Conservation (phyloP, 1,140 invertebrate genomes). For the Ceratina calcarata region DNA sequence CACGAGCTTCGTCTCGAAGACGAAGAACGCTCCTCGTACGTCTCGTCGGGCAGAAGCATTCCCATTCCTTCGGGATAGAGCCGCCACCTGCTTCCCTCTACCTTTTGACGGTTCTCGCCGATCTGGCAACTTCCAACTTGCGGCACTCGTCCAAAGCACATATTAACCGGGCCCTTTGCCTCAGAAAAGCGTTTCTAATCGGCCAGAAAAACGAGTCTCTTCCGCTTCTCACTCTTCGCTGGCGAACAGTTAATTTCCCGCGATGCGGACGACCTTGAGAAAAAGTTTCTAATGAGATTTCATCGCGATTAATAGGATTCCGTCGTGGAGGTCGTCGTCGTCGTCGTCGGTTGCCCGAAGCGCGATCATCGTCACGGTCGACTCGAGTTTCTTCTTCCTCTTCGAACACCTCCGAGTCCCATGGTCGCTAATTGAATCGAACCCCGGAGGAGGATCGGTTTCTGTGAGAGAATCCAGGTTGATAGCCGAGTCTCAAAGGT, state of each 20-base stretch:
- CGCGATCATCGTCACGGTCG: not conserved
- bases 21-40: constrained; percentile 82
- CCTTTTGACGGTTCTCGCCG: constrained; percentile 59
- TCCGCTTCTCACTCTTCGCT: not conserved
- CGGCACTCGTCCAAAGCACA: constrained; percentile 72
- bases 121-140: constrained; percentile 54
- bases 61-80: constrained; percentile 65
- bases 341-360: not conserved
- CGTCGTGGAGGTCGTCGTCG: not conserved
- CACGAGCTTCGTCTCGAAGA: constrained; percentile 60
- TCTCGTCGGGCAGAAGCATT: constrained; percentile 85
- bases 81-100: constrained; percentile 44
- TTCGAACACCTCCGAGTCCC: not conserved
- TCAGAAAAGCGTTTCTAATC: constrained; percentile 39
- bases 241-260: constrained; percentile 7
- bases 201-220: constrained; percentile 29
- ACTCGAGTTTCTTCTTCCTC: not conserved
- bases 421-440: constrained; percentile 35
- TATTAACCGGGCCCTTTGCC: constrained; percentile 65
- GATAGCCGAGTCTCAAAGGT: constrained; percentile 15
- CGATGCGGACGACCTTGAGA: too few relatives aligned
- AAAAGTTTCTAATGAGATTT: constrained; percentile 20
- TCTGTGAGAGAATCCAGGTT: not conserved
- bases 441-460: not conserved
- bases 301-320: constrained; percentile 27